Base-by-base conservation (phyloP, 2,113 vertebrate genomes). In the Oophaga pumilio region DNA sequence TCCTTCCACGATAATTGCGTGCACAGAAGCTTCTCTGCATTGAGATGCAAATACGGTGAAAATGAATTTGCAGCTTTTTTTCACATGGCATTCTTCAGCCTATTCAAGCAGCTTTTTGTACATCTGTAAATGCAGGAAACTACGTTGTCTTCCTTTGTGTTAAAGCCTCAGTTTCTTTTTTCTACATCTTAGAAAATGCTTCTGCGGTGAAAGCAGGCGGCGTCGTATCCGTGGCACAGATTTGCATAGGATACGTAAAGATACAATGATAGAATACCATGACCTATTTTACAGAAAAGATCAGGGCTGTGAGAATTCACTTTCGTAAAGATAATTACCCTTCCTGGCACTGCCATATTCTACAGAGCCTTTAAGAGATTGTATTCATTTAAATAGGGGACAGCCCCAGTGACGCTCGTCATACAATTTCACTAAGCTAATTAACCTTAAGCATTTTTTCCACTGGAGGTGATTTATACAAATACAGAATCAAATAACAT, bases 51-150 rank as follows among this genome's bases (percentile, higher is more conserved):
- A 85, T 74, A 10, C 8, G 64, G 26, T 53, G 22, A 74, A 73
- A 85, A 76, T 24, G 17, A 74, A 28, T 85, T 73, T 69, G 43
- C n/a, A 66, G 17, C 50, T n/a, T 9, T 20, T 60, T 76, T 15
- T 11, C 17, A 6, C 17, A 18, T 9, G 71, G 4, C 26, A 11
- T 62, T 82, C 18, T 50, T 62, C 53, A 14, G 50, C 8, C 53
- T 43, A 85, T 59, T 81, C 53, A 81, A 62, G 33, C 28, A 28
- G 15, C 8, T 80, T 81, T 81, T 81, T 43, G 78, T 43, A 62
- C 78, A 84, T 84, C 14, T 81, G 79, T 81, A 81, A 62, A 81
- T 81, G 79, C 56, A 62, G 79, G 17, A 62, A 62, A 80, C 14
- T 6, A 13, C 13, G 8, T 24, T 20, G 8, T 76, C 73, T 49